Conservation (phyloP, 2,888 invertebrate species). For the Danaus chrysippus region DNA sequence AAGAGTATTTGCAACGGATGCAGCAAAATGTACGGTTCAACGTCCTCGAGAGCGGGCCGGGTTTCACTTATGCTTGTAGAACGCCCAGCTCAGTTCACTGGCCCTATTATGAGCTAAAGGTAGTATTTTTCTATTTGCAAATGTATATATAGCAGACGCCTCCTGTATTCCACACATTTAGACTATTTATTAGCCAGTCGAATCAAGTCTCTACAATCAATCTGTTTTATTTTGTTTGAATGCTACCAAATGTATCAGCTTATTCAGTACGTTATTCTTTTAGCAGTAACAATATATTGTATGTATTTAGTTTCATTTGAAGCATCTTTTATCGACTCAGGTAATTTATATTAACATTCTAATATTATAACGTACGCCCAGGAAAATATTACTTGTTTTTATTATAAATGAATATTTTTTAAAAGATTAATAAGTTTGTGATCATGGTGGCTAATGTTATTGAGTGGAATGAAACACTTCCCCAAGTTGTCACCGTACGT, state of each 20-base stretch:
- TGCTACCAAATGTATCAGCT: too few species aligned
- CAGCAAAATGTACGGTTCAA: constrained; percentile 77
- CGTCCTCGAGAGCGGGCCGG: constrained; percentile 69
- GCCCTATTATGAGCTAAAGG: constrained; percentile 64
- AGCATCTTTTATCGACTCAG: too few species aligned
- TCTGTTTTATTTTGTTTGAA: too few species aligned
- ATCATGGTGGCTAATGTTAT: not conserved
- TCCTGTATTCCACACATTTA: constrained; percentile 1
- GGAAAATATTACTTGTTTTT: too few species aligned
- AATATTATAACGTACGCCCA: too few species aligned
- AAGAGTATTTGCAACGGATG: constrained; percentile 77
- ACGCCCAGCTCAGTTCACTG: constrained; percentile 64
- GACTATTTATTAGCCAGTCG: not conserved
- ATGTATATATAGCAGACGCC: constrained; percentile 14
- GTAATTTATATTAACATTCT: too few species aligned
- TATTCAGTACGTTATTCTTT: too few species aligned
- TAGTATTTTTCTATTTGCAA: constrained; percentile 46
- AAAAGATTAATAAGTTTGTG: too few species aligned
- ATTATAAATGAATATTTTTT: too few species aligned
- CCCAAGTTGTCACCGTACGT: constrained; percentile 50
- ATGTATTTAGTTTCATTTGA: too few species aligned
- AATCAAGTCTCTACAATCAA: too few species aligned
- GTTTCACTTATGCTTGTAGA: constrained; percentile 75
- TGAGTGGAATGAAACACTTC: constrained; percentile 23
- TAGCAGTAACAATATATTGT: too few species aligned